These are phyloP conservation scores for Pseudonaja textilis DNA, from an alignment of 2,113 vertebrate genomes.

Conservation along the genomic window DNA sequence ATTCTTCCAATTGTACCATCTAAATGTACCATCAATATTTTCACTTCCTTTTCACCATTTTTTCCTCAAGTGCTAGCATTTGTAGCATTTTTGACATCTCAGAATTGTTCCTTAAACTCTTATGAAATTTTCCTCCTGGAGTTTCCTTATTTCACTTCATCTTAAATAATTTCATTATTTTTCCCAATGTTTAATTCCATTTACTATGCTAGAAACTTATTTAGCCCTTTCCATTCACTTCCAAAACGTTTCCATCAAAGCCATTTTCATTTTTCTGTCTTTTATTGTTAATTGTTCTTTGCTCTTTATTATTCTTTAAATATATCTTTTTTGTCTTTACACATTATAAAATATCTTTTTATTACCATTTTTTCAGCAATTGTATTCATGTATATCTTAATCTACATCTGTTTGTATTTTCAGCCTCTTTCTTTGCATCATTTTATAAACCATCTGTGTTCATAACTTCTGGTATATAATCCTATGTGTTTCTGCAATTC, in stretches of 20 bases:
- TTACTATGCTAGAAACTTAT: not conserved
- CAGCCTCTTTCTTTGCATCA: not conserved
- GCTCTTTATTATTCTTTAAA: not conserved
- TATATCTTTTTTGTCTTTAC: not conserved
- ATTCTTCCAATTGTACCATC: not conserved
- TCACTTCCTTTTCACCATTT: not conserved
- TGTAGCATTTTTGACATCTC: not conserved
- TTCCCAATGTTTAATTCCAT: not conserved
- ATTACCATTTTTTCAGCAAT: not conserved
- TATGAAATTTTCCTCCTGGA: not conserved
- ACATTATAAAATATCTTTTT: not conserved
- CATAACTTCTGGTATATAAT: not conserved
- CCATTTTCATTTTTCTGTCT: not conserved
- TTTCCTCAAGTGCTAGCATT: not conserved
- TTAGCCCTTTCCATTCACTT: not conserved
- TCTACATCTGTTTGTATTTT: not conserved
- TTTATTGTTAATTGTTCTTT: not conserved
- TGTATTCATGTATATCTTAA: not conserved
- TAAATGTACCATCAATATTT: not conserved
- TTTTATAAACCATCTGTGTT: not conserved
- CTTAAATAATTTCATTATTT: not conserved
- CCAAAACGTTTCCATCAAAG: not conserved
- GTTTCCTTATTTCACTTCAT: not conserved
- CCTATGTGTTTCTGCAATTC: not conserved
- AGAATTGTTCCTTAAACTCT: not conserved